A percentile compares a stretch with the other conserved stretches of the same genome.
phyloP scores from a whole-genome alignment of 1,140 invertebrate species.

The Agraylea sexmaculata region DNA sequence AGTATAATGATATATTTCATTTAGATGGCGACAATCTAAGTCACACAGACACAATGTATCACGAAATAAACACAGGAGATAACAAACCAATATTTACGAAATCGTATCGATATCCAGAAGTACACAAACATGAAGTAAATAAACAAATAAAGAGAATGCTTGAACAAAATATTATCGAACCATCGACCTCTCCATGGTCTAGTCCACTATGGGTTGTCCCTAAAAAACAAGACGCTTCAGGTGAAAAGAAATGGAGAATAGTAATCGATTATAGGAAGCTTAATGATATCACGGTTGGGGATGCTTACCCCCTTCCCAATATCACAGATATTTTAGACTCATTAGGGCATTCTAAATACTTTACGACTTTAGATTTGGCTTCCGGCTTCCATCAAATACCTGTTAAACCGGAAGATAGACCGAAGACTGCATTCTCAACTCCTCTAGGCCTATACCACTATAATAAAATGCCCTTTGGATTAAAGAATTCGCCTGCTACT shows the following conservation, averaged over 20 bases:
- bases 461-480: conserved; percentile 31
- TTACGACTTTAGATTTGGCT: conserved; percentile 37
- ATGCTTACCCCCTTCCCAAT: conserved; percentile 38
- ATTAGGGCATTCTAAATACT: conserved; percentile 32
- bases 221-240: conserved; percentile 24
- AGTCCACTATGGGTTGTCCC: conserved; percentile 23
- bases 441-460: conserved; percentile 25
- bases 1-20: conserved; percentile 21
- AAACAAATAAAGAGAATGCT: conserved; percentile 21
- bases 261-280: conserved; percentile 28
- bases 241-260: conserved; percentile 25
- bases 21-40: conserved; percentile 19
- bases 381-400: conserved; percentile 41
- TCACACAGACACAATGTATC: conserved; percentile 21
- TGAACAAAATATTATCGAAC: conserved; percentile 15
- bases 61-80: conserved; percentile 22
- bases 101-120: conserved; percentile 25
- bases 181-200: conserved; percentile 11
- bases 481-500: conserved; percentile 23
- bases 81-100: conserved; percentile 20
- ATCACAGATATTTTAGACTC: conserved; percentile 37
- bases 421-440: conserved; percentile 38
- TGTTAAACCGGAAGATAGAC: conserved; percentile 25
- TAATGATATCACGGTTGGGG: conserved; percentile 26
- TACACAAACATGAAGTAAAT: conserved; percentile 22